Percentiles rank a stretch among this genome's conserved stretches.
These are phyloP conservation scores for Allolobophora icterica DNA, from an alignment of 2,888 invertebrate genomes.

Conservation along the genomic window DNA sequence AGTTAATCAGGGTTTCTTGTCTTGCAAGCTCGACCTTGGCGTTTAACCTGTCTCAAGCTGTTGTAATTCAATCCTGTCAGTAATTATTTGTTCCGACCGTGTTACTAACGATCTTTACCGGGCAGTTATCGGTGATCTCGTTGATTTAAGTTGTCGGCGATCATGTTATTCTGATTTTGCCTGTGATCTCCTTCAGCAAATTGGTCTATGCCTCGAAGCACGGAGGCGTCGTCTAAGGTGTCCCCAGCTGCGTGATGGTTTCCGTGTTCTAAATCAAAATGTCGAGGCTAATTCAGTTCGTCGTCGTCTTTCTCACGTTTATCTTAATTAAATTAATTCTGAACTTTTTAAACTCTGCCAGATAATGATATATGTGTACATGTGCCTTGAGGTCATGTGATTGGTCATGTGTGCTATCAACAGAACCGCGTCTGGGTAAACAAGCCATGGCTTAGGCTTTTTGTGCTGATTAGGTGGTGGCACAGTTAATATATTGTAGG, in stretches of 20 bases:
- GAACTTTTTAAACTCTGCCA: not conserved
- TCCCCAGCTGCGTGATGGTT: not conserved
- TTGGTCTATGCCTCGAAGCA: not conserved
- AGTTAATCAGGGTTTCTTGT: not conserved
- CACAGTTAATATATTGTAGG: too few relatives aligned
- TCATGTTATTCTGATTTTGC: not conserved
- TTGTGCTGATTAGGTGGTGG: too few relatives aligned
- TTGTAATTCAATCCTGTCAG: slow-evolving; percentile 4
- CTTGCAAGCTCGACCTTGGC: not conserved
- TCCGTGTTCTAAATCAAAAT: not conserved
- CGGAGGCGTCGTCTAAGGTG: not conserved
- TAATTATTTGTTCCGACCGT: not conserved
- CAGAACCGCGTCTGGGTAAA: not conserved
- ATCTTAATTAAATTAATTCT: slow-evolving; percentile 1
- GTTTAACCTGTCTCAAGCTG: not conserved
- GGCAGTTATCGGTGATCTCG: not conserved
- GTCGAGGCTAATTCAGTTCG: not conserved
- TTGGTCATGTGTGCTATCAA: not conserved
- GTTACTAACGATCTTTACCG: not conserved
- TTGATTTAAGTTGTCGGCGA: not conserved
- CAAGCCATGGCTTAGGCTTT: not conserved
- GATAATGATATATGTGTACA: not conserved
- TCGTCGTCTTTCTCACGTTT: not conserved
- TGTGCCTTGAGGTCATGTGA: not conserved
- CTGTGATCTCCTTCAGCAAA: not conserved